phyloP scores from a whole-genome alignment of 2,888 invertebrate species.

The Conomelus anceps region DNA sequence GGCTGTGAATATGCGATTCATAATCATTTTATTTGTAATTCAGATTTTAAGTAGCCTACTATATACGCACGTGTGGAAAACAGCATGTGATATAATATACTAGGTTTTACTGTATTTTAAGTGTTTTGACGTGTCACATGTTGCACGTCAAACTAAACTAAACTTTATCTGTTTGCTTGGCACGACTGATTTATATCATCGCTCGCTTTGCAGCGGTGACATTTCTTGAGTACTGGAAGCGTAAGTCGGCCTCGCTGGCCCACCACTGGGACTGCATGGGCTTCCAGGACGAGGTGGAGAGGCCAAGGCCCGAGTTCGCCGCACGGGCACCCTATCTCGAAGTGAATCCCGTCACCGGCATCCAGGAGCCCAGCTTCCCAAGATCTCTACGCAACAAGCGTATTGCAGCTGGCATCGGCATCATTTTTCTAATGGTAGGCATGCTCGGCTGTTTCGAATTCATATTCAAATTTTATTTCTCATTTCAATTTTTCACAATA shows the following conservation, averaged over 20 bases:
- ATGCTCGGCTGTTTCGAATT: background rate
- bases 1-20: no score
- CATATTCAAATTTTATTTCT: no score
- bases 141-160: no score
- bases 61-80: no score
- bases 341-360: slow-evolving; percentile 50
- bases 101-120: no score
- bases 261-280: slow-evolving; percentile 53
- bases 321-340: slow-evolving; percentile 46
- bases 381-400: slow-evolving; percentile 43
- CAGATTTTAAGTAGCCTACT: no score
- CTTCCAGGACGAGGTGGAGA: slow-evolving; percentile 50
- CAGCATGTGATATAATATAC: no score
- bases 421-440: slow-evolving; percentile 48
- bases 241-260: slow-evolving; percentile 48
- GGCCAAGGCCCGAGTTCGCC: slow-evolving; percentile 50
- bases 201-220: slow-evolving; percentile 47
- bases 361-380: slow-evolving; percentile 49
- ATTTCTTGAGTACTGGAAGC: slow-evolving; percentile 52
- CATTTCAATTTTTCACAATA: background rate
- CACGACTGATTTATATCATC: no score
- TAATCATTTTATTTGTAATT: no score
- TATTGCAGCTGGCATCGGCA: slow-evolving; percentile 47
- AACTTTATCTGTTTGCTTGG: no score
- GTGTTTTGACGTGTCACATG: no score